Evolutionary conservation across 2,888 invertebrate genomes (phyloP).

Genomic region (Apodemia zela): DNA sequence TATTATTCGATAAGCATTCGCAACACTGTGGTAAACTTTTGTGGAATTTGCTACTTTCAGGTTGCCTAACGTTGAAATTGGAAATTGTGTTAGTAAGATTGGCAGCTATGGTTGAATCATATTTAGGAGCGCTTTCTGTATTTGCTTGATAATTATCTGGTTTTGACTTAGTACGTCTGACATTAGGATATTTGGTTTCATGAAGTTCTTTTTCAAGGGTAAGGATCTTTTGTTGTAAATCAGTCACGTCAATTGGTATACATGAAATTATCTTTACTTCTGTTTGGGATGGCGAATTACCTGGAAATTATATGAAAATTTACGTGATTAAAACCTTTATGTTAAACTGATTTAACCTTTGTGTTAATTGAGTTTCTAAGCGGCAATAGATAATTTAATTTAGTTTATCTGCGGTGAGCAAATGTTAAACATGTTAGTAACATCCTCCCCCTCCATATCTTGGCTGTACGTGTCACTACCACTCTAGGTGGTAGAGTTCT

Average conservation of each 20-base stretch:
- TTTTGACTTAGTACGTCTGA: constrained; percentile 13
- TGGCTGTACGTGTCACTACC: no score
- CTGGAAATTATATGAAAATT: constrained; percentile 36
- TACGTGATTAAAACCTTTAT: neutral
- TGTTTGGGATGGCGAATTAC: constrained; percentile 65
- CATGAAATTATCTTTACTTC: constrained; percentile 74
- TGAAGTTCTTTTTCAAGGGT: constrained; percentile 53
- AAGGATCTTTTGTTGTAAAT: constrained; percentile 61
- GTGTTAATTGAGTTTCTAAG: no score
- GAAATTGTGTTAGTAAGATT: constrained; percentile 9
- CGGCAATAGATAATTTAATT: no score
- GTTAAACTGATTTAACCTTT: no score
- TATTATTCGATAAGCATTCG: constrained; percentile 21
- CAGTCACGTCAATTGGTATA: constrained; percentile 71
- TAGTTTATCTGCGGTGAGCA: no score
- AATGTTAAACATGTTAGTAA: no score
- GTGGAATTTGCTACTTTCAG: constrained; percentile 7
- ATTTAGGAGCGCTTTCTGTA: neutral
- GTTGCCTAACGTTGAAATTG: constrained; percentile 14
- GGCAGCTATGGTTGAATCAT: constrained; percentile 5
- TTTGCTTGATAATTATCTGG: neutral
- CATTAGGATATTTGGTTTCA: constrained; percentile 29
- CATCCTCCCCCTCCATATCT: no score
- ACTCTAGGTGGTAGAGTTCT: no score
- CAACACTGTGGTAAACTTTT: constrained; percentile 19